phyloP scores from a whole-genome alignment of 2,113 vertebrate species.

The Tiliqua scincoides region DNA sequence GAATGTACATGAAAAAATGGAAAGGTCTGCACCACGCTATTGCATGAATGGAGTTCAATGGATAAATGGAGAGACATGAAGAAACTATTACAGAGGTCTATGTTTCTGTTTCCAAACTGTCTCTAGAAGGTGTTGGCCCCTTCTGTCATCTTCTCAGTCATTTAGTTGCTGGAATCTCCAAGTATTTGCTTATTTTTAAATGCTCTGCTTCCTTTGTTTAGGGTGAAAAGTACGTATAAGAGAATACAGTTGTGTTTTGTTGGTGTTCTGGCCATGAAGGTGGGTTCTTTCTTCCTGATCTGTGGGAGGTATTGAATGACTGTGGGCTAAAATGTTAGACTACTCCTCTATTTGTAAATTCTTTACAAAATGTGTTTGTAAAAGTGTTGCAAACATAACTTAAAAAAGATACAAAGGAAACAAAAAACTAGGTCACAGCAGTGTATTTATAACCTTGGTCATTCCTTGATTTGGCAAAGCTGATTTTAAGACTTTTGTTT shows the following conservation, averaged over 20 bases:
- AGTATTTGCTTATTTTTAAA: neutral
- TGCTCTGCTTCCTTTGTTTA: neutral
- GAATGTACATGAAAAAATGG: neutral
- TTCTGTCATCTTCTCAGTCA: no score
- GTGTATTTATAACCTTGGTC: neutral
- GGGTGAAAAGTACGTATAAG: neutral
- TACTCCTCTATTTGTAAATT: neutral
- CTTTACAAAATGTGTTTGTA: neutral
- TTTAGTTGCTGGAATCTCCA: neutral
- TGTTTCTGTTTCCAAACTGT: neutral
- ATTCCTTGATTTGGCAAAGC: neutral
- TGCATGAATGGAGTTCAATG: neutral
- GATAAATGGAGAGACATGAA: neutral
- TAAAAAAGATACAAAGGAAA: neutral
- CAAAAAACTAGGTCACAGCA: neutral
- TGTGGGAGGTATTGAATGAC: neutral
- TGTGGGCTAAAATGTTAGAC: neutral
- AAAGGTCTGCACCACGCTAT: neutral
- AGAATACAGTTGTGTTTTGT: neutral
- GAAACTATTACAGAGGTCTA: neutral
- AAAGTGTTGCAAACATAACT: neutral
- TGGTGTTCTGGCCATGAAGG: neutral
- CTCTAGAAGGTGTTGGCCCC: neutral
- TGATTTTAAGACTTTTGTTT: slow-evolving; percentile 48
- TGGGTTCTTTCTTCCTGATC: neutral